Conservation (phyloP, 1,140 invertebrate genomes). For the Plodia interpunctella region DNA sequence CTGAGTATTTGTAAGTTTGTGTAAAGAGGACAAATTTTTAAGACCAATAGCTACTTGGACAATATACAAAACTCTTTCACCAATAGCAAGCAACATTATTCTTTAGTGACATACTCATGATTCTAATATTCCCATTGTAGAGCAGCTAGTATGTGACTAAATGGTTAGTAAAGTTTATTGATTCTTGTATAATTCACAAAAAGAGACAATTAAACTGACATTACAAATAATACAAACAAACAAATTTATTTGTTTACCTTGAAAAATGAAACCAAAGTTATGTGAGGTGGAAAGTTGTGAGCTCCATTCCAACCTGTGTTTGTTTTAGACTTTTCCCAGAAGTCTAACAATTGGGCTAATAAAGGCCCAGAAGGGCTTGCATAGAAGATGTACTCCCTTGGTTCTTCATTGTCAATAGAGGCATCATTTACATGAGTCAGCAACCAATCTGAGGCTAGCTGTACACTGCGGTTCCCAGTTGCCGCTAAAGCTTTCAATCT, state of each 20-base stretch:
- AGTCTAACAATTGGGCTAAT: slow-evolving; percentile 83
- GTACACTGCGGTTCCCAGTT: slow-evolving; percentile 91
- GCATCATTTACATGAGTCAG: slow-evolving; percentile 92
- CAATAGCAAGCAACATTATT: too few relatives aligned
- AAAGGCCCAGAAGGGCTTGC: slow-evolving; percentile 86
- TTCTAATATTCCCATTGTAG: too few relatives aligned
- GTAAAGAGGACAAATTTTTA: too few relatives aligned
- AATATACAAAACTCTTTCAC: too few relatives aligned
- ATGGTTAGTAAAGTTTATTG: too few relatives aligned
- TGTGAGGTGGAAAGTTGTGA: slow-evolving; percentile 92
- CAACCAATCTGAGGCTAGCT: slow-evolving; percentile 93
- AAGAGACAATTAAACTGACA: background rate
- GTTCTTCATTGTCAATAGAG: slow-evolving; percentile 83
- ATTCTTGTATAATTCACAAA: too few relatives aligned
- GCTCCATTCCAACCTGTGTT: slow-evolving; percentile 91
- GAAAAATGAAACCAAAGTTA: slow-evolving; percentile 93
- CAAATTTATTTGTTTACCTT: slow-evolving; percentile 77
- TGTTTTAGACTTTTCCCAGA: slow-evolving; percentile 88
- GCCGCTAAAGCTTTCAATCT: slow-evolving; percentile 92
- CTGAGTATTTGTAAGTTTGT: too few relatives aligned
- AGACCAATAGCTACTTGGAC: too few relatives aligned
- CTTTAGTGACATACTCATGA: too few relatives aligned
- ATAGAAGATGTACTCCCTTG: slow-evolving; percentile 91
- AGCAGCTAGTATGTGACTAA: too few relatives aligned
- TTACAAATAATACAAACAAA: too few relatives aligned